These are phyloP conservation scores for Scyliorhinus canicula DNA, from an alignment of 2,797 vertebrate species.

Conservation along the genomic window DNA sequence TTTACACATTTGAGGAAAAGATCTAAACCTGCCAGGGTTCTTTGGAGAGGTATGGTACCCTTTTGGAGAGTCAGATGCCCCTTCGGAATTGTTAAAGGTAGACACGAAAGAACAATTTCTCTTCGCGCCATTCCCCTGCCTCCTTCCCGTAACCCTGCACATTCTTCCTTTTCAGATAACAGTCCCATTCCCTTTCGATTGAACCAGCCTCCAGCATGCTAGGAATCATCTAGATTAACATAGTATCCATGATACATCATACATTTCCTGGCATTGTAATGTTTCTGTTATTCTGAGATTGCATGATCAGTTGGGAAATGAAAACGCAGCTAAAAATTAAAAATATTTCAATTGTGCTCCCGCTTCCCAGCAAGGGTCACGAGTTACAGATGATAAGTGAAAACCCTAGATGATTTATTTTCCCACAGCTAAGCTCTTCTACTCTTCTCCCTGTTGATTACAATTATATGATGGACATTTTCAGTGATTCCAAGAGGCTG, in stretches of 20 bases:
- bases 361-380: not conserved
- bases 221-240: not conserved
- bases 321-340: not conserved
- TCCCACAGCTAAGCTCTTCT: not conserved
- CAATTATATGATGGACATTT: not conserved
- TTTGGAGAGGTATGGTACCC: too few species aligned
- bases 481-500: not conserved
- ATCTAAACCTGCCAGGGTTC: too few species aligned
- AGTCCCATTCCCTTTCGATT: not conserved
- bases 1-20: too few species aligned
- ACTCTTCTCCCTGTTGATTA: not conserved
- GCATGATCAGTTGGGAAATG: not conserved
- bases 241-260: not conserved
- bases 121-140: too few species aligned
- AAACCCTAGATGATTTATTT: not conserved
- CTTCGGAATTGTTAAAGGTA: too few species aligned
- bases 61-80: too few species aligned
- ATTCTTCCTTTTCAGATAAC: too few species aligned
- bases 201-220: not conserved
- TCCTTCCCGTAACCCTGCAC: too few species aligned
- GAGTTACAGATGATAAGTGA: not conserved
- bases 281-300: not conserved
- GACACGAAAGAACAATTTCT: too few species aligned
- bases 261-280: too few species aligned
- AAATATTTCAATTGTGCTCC: not conserved